These are phyloP conservation scores for Gymnogyps californianus DNA, from an alignment of 2,113 vertebrate species.

Conservation along the genomic window DNA sequence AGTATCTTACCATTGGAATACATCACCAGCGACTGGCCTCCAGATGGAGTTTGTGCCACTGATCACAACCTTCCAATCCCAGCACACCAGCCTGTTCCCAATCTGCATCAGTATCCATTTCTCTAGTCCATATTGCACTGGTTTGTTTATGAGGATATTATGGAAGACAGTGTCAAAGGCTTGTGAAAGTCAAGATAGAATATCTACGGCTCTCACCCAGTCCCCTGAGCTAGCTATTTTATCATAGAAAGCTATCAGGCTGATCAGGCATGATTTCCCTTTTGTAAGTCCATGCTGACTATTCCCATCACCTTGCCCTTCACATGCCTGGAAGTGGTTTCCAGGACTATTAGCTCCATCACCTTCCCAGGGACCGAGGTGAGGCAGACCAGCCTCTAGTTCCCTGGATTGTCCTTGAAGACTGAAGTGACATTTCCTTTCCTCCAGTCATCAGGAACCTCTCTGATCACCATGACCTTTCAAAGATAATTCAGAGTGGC, in stretches of 20 bases:
- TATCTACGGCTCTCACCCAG: neutral
- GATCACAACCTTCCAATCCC: neutral
- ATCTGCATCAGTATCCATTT: neutral
- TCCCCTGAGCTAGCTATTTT: neutral
- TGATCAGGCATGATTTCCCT: neutral
- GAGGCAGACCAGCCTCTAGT: neutral
- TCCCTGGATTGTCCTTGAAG: neutral
- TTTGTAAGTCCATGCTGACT: neutral
- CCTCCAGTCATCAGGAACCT: neutral
- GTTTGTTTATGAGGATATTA: neutral
- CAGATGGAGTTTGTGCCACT: neutral
- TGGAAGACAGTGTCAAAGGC: neutral
- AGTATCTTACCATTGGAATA: neutral
- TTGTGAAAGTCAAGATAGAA: neutral
- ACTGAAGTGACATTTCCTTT: neutral
- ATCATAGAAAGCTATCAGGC: neutral
- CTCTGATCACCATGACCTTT: neutral
- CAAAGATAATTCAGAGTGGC: neutral
- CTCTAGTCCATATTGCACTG: accelerated
- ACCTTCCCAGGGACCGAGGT: accelerated
- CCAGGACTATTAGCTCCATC: neutral
- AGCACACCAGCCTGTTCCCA: neutral
- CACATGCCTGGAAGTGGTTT: neutral
- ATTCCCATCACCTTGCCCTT: neutral
- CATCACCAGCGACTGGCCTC: no score